phyloP scores from a whole-genome alignment of 2,797 vertebrate genomes.

The Silurus aristotelis region DNA sequence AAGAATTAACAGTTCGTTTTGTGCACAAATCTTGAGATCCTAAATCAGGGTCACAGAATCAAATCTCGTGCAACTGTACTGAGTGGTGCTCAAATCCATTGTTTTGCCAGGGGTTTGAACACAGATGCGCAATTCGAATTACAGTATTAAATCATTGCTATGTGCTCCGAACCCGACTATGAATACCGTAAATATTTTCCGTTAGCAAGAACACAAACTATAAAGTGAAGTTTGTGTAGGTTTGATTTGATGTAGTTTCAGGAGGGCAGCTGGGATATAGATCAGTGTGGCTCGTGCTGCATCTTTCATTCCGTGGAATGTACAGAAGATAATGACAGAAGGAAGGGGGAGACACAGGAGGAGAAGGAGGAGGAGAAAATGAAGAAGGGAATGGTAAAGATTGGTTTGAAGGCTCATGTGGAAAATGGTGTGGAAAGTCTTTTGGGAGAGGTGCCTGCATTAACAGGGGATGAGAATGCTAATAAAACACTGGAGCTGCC shows the following conservation, averaged over 20 bases:
- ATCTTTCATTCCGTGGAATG: background rate
- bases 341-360: background rate
- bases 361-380: background rate
- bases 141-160: background rate
- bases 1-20: background rate
- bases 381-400: slow-evolving; percentile 13
- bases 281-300: background rate
- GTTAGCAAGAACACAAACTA: background rate
- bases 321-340: background rate
- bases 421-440: slow-evolving; percentile 25
- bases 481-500: slow-evolving; percentile 95
- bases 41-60: background rate
- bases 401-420: slow-evolving; percentile 18
- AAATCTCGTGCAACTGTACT: background rate
- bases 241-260: background rate
- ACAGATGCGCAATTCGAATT: background rate
- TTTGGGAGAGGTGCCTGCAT: slow-evolving; percentile 77
- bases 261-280: background rate
- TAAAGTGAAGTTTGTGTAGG: background rate
- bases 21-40: background rate
- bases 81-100: background rate
- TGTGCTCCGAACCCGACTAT: background rate
- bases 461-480: slow-evolving; percentile 94
- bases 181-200: background rate
- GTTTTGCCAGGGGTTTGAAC: background rate